Evolutionary conservation across 2,797 vertebrate species (phyloP).

Genomic region (Cichlasoma orientale): DNA sequence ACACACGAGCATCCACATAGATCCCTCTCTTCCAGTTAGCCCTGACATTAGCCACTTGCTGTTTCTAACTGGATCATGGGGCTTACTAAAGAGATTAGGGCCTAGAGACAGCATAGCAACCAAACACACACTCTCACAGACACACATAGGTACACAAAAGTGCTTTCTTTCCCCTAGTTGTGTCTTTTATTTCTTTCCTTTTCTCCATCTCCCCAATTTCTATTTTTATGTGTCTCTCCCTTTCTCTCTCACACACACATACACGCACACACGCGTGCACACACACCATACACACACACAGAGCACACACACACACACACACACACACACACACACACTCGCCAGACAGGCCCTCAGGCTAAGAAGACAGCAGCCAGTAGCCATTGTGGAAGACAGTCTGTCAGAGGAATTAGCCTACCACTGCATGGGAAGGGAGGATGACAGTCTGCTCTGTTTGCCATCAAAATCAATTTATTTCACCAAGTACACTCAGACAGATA

Average conservation of each 20-base stretch:
- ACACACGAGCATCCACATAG: slow-evolving; percentile 19
- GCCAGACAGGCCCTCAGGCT: slow-evolving; percentile 61
- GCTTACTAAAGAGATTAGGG: slow-evolving; percentile 94
- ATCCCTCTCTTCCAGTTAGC: slow-evolving; percentile 89
- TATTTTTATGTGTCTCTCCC: neutral
- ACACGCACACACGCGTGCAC: neutral
- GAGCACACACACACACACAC: neutral
- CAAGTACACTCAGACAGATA: slow-evolving; percentile 35
- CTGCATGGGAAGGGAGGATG: slow-evolving; percentile 60
- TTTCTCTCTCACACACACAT: neutral
- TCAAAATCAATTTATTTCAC: slow-evolving; percentile 71
- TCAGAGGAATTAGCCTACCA: slow-evolving; percentile 62
- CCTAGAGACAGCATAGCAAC: slow-evolving; percentile 80
- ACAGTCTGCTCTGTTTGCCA: slow-evolving; percentile 68
- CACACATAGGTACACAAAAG: slow-evolving; percentile 25
- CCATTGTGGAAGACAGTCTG: slow-evolving; percentile 58
- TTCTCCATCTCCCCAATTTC: slow-evolving; percentile 20
- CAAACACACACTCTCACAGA: slow-evolving; percentile 34
- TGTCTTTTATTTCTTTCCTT: slow-evolving; percentile 39
- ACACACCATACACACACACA: neutral
- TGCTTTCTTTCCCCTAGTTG: slow-evolving; percentile 25
- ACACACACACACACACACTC: neutral
- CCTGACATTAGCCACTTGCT: slow-evolving; percentile 90
- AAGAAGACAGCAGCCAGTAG: slow-evolving; percentile 63
- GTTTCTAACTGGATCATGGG: slow-evolving; percentile 93